Base-by-base conservation (phyloP, 2,888 invertebrate species). In the Thelaira solivaga region DNA sequence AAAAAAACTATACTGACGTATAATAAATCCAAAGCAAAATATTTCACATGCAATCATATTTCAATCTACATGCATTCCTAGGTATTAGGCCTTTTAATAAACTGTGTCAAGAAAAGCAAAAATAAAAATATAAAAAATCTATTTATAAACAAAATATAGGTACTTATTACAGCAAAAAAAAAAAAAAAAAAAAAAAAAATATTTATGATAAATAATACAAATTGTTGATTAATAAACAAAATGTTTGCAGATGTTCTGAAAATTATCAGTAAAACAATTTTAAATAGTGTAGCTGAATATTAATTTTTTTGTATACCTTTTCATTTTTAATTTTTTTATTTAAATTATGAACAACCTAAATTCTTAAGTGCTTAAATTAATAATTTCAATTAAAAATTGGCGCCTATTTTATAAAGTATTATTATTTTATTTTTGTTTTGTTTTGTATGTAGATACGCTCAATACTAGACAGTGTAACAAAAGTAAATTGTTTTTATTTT, bases 311-410 rank as follows among this genome's bases (percentile, higher is more conserved):
- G 43, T 69, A 62, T 69, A 62, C 68, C 57, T 68, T 57, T 55
- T 55, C 29, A 24, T 22, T 2, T 47, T n/a, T n/a, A 29, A 64
- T 64, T 45, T 43, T n/a, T 36, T 53, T 67, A 31, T 53, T 57
- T 62, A 49, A 31, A 18, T 34, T 64, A 53, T 20, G 2, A 61
- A 65, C 61, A 74, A 78, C 69, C 78, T 71, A 65, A 65, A 74
- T 78, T 65, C 69, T 74, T 74, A 78, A 78, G 78, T 78, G 74
- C 55, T 74, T 78, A 74, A 78, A 78, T 78, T 74, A 78, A 78
- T 78, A 78, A 78, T 78, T 78, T 78, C 74, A 78, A 78, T 74
- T 78, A 74, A 78, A 78, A 65, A 74, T 69, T 78, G 78, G 78
- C 78, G 78, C 78, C 78, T 78, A 78, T 71, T 74, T 74, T 74